These are phyloP conservation scores for Thryonomys swinderianus DNA, from an alignment of 2,113 vertebrate genomes.

Conservation along the genomic window DNA sequence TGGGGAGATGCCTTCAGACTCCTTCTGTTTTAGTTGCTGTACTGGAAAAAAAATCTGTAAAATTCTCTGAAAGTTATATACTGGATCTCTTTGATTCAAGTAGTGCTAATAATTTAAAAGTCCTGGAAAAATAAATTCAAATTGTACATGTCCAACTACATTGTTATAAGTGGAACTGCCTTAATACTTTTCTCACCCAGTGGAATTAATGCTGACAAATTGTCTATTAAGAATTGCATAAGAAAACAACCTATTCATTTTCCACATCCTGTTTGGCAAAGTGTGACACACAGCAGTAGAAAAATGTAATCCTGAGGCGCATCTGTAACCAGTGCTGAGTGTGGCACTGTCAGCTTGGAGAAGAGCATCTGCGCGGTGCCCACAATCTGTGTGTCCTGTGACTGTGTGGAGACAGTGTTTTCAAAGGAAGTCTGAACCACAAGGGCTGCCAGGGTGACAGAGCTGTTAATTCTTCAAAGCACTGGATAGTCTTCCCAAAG, in stretches of 20 bases:
- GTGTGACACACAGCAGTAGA: background rate
- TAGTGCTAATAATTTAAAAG: slow-evolving; percentile 32
- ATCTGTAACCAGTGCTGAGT: background rate
- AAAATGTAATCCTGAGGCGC: background rate
- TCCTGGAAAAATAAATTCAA: slow-evolving; percentile 18
- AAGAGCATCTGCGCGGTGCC: slow-evolving; percentile 85
- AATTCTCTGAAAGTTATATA: background rate
- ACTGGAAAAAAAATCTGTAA: background rate
- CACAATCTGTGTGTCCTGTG: slow-evolving; percentile 72
- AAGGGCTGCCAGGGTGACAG: slow-evolving; percentile 6
- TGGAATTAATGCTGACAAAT: background rate
- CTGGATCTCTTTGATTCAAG: slow-evolving; percentile 21
- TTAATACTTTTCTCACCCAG: background rate
- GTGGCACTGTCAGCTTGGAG: background rate
- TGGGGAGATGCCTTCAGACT: background rate
- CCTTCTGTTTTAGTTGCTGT: background rate
- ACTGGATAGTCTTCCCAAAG: background rate
- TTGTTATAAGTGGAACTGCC: background rate
- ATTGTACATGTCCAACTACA: background rate
- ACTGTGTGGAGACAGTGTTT: background rate
- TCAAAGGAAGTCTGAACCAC: background rate
- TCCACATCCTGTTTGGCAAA: slow-evolving; percentile 12
- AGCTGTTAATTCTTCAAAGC: slow-evolving; percentile 19
- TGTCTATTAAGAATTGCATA: background rate
- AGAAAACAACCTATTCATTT: background rate